Conservation (phyloP, 2,797 vertebrate species). For the Galagoides demidoff region DNA sequence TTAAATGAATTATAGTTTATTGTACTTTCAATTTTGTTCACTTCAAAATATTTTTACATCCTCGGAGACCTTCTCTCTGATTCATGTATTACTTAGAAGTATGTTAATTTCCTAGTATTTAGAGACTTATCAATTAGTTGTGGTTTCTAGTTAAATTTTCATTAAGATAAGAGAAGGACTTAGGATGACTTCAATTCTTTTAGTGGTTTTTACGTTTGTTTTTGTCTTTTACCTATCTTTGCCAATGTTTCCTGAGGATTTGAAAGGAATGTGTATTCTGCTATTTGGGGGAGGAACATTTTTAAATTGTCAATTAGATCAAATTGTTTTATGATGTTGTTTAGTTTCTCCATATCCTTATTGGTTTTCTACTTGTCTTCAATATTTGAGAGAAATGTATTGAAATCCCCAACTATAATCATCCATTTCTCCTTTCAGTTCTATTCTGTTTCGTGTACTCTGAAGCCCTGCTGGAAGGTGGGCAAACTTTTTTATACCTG, state of each 20-base stretch:
- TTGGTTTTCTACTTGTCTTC: background rate
- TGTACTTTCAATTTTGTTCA: slow-evolving; percentile 41
- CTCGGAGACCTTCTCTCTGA: slow-evolving; percentile 29
- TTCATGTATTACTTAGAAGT: background rate
- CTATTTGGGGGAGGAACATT: background rate
- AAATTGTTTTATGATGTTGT: background rate
- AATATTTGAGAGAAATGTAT: background rate
- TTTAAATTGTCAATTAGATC: background rate
- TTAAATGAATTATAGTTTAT: background rate
- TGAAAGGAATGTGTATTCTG: slow-evolving; percentile 26
- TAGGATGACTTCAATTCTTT: slow-evolving; percentile 41
- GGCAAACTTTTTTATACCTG: background rate
- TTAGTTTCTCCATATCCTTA: slow-evolving; percentile 8
- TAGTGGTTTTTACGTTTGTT: background rate
- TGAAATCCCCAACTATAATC: background rate
- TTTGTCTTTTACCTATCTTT: background rate
- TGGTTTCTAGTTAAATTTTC: slow-evolving; percentile 17
- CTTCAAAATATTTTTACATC: slow-evolving; percentile 37
- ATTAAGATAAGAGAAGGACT: slow-evolving; percentile 19
- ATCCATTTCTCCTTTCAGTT: background rate
- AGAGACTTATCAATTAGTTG: background rate
- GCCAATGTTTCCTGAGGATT: slow-evolving; percentile 4
- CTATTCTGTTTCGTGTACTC: background rate
- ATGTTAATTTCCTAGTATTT: slow-evolving; percentile 13
- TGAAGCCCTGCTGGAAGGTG: background rate